phyloP scores from a whole-genome alignment of 2,797 vertebrate genomes.

The Chrosomus eos region DNA sequence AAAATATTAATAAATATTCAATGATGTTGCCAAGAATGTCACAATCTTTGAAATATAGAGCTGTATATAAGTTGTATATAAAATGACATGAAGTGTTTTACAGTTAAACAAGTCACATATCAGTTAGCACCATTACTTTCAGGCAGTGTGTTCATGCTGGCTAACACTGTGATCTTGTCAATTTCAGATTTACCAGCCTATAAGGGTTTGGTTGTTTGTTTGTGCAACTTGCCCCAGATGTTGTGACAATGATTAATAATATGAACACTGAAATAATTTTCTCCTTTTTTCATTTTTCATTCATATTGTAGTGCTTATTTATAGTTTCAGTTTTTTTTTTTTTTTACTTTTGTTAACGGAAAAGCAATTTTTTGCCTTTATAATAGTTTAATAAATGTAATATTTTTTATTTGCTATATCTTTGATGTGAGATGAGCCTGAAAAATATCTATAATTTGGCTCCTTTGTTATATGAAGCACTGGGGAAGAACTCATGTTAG shows the following conservation, averaged over 20 bases:
- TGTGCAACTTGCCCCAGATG: neutral
- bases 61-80: neutral
- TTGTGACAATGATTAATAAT: neutral
- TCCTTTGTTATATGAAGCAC: constrained; percentile 40
- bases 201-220: neutral
- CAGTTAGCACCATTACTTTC: neutral
- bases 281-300: neutral
- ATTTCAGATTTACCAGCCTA: neutral
- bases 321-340: neutral
- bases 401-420: neutral
- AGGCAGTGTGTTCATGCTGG: neutral
- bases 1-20: too few relatives aligned
- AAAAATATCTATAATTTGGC: constrained; percentile 15
- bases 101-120: neutral
- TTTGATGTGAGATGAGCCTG: constrained; percentile 3
- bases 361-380: neutral
- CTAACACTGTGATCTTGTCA: neutral
- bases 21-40: neutral
- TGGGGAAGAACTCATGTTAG: constrained; percentile 27
- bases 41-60: too few relatives aligned
- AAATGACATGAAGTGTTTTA: too few relatives aligned
- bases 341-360: neutral
- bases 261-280: neutral
- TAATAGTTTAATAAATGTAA: neutral
- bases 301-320: neutral